Base-by-base conservation (phyloP, 2,888 invertebrate species). In the Esperia sulphurella region DNA sequence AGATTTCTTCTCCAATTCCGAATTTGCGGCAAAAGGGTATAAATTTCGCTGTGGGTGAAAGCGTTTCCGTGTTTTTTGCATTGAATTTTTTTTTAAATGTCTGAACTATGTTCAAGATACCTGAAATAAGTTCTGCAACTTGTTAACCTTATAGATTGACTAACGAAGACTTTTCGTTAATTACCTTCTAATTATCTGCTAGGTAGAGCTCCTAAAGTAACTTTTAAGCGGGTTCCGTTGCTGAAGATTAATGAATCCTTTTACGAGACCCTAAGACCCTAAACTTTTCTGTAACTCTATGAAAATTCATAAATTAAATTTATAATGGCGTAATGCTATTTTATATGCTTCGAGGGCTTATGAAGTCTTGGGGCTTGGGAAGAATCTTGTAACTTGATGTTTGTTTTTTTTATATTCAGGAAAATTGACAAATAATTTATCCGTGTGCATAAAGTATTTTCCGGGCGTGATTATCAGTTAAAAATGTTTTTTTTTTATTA, bases 171-270 rank as follows among this genome's bases (percentile, higher is more conserved):
- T 40, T 21, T 14, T 40, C 41, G 29, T 41, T 41, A 41, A 41
- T 41, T 41, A 41, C n/a, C 41, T 29, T 29, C 41, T 48, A 48
- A 51, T 53, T 37, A 47, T 46, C 50, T 39, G 31, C 7, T 29
- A 31, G 38, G 38, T 35, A 31, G 38, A 31, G 14, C 37, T 33
- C 9, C 8, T 12, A 8, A 35, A 47, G 38, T 46, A 46, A 49
- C 30, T 48, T 42, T 31, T 0, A 43, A 39, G 33, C 33, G 14
- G 14, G 42, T 31, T 33, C 33, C 21, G 44, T 33, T 37, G 44
- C 47, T 31, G 21, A 29, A 50, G 47, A 47, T 50, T 58, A 52
- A 42, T 41, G 53, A 58, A 62, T 62, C 53, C 53, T 54, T 60
- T 49, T 50, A 43, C 51, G 49, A 48, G 51, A 49, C 49, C 48